A percentile compares a stretch with the other conserved stretches of the same genome.
Evolutionary conservation across 2,797 vertebrate genomes (phyloP).

Genomic region (Cheirogaleus major): DNA sequence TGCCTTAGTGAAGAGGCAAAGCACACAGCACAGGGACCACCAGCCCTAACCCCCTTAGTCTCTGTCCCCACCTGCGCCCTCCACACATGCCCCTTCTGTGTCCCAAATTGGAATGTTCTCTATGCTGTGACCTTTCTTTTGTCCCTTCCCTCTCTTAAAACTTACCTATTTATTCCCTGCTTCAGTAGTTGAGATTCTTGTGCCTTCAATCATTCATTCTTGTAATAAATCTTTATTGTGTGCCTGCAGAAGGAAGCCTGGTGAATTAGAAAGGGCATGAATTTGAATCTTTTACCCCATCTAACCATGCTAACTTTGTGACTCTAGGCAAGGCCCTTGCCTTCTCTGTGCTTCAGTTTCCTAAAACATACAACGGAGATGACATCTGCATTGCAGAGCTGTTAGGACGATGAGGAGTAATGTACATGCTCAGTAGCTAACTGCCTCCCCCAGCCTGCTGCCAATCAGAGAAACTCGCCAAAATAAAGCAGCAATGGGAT

Average conservation of each 20-base stretch:
- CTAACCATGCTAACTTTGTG: no score
- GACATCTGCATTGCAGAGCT: neutral
- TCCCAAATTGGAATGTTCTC: neutral
- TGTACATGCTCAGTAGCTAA: neutral
- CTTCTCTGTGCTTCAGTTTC: neutral
- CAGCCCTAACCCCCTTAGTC: rapidly evolving
- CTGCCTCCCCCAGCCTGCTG: neutral
- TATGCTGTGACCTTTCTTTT: neutral
- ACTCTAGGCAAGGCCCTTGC: neutral
- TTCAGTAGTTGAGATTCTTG: neutral
- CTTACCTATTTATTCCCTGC: neutral
- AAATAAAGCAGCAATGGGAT: neutral
- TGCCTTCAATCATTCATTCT: neutral
- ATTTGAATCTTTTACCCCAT: neutral
- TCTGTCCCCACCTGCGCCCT: neutral
- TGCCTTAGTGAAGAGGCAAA: neutral
- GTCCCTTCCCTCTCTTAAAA: neutral
- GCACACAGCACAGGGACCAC: rapidly evolving
- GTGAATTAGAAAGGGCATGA: neutral
- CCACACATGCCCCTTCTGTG: rapidly evolving
- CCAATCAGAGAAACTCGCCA: neutral
- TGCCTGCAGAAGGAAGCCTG: neutral
- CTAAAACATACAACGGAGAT: neutral
- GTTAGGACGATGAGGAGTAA: neutral
- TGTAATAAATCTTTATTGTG: neutral